A percentile compares a stretch with the other conserved stretches of the same genome.
Evolutionary conservation across 30 jellyfish, hydroid and myxozoan genomes (phyloP).

Genomic region (Chironex yamaguchii): DNA sequence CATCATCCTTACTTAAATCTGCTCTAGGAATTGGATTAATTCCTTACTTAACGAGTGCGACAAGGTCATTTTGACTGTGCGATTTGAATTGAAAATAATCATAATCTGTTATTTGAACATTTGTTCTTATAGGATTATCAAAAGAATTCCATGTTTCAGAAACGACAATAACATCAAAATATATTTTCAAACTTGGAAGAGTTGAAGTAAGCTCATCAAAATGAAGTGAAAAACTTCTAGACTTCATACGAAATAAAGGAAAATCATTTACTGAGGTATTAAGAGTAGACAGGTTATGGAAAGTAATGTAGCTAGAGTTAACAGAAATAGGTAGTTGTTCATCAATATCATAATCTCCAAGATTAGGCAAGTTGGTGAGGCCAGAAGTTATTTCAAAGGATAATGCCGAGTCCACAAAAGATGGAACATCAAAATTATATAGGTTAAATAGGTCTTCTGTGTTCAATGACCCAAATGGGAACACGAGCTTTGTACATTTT

Average conservation of each 20-base stretch:
- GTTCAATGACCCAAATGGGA: constrained; percentile 56
- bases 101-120: constrained; percentile 56
- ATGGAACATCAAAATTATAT: constrained; percentile 35
- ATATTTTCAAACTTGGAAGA: constrained; percentile 50
- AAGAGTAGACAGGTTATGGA: constrained; percentile 46
- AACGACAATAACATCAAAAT: constrained; percentile 66
- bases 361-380: constrained; percentile 58
- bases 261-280: constrained; percentile 40
- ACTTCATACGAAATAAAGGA: constrained; percentile 45
- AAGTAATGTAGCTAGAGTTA: constrained; percentile 56
- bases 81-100: constrained; percentile 32
- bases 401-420: constrained; percentile 42
- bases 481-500: constrained; percentile 34
- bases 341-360: constrained; percentile 63
- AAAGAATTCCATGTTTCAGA: constrained; percentile 70
- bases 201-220: constrained; percentile 57
- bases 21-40: neutral
- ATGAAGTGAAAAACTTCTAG: constrained; percentile 46
- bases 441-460: constrained; percentile 40
- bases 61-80: constrained; percentile 26
- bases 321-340: constrained; percentile 65
- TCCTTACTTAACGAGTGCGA: constrained; percentile 21
- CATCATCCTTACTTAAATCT: constrained; percentile 10
- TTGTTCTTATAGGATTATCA: constrained; percentile 37
- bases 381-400: constrained; percentile 52